A percentile compares a stretch with the other conserved stretches of the same genome.
Evolutionary conservation across 2,888 invertebrate species (phyloP).

Genomic region (Agrochola macilenta): DNA sequence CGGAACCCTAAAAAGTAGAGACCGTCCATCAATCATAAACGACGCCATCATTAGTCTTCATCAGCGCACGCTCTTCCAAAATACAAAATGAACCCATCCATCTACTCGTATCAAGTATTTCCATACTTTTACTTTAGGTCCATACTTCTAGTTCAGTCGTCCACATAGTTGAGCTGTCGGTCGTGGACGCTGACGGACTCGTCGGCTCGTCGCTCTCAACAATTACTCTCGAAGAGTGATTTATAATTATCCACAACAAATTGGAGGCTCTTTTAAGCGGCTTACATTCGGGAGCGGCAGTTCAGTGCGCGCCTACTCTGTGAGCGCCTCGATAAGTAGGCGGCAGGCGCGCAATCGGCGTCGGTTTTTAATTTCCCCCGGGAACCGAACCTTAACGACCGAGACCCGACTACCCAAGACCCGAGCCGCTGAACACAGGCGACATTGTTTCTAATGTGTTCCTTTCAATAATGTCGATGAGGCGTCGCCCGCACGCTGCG

Average conservation of each 20-base stretch:
- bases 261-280: constrained; percentile 66
- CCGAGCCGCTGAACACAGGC: constrained; percentile 57
- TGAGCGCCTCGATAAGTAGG: constrained; percentile 69
- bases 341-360: constrained; percentile 64
- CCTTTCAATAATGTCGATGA: constrained; percentile 65
- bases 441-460: constrained; percentile 71
- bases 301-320: constrained; percentile 46
- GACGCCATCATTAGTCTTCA: constrained; percentile 62
- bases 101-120: constrained; percentile 36
- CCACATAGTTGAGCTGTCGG: constrained; percentile 1
- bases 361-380: constrained; percentile 74
- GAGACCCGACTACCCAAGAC: constrained; percentile 52
- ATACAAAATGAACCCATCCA: constrained; percentile 50
- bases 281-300: constrained; percentile 57
- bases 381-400: constrained; percentile 68
- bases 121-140: constrained; percentile 5
- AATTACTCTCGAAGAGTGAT: constrained; percentile 50
- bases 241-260: constrained; percentile 60
- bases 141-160: not conserved
- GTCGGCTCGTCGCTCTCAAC: constrained; percentile 20
- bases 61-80: constrained; percentile 48
- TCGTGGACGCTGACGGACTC: constrained; percentile 6
- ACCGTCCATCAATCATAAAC: constrained; percentile 57
- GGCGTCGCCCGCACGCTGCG: constrained; percentile 8
- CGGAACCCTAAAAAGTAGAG: not conserved